Evolutionary conservation across 2,888 invertebrate species (phyloP).

Genomic region (Leptothorax acervorum): DNA sequence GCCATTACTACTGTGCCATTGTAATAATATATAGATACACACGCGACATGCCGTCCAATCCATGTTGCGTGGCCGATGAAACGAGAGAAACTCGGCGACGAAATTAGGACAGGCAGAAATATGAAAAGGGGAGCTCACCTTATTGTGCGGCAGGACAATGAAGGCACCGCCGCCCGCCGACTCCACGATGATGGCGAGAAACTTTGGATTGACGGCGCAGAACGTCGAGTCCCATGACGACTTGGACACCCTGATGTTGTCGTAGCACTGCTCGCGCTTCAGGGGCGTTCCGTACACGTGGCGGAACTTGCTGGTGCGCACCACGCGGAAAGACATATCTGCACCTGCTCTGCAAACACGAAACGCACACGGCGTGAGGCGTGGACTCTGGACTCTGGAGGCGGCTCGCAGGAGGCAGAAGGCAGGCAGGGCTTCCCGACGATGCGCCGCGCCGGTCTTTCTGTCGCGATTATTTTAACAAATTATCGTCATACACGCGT

Average conservation of each 20-base stretch:
- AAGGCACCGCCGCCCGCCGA: conserved; percentile 98
- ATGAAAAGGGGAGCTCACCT: conserved; percentile 87
- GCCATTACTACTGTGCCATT: not conserved
- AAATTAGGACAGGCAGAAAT: conserved; percentile 4
- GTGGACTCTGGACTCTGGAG: too few species aligned
- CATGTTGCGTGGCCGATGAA: not conserved
- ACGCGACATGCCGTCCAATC: not conserved
- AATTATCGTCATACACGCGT: conserved; percentile 82
- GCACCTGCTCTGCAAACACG: conserved; percentile 71
- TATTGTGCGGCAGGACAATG: conserved; percentile 96
- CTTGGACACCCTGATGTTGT: conserved; percentile 98
- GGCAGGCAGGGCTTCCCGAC: not conserved
- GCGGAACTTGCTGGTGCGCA: conserved; percentile 98
- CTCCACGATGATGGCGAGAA: conserved; percentile 98
- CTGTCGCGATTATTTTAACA: conserved; percentile 77
- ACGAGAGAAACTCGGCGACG: not conserved
- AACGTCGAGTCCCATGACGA: conserved; percentile 99
- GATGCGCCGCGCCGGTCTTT: conserved; percentile 9
- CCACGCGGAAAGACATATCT: conserved; percentile 97
- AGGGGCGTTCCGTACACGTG: conserved; percentile 97
- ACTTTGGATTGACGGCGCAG: conserved; percentile 99
- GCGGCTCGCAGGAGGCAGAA: too few species aligned
- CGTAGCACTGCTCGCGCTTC: conserved; percentile 98
- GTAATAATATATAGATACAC: not conserved
- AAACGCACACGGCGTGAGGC: not conserved